Base-by-base conservation (phyloP, 2,797 vertebrate species). In the Phrynocephalus vlangalii region DNA sequence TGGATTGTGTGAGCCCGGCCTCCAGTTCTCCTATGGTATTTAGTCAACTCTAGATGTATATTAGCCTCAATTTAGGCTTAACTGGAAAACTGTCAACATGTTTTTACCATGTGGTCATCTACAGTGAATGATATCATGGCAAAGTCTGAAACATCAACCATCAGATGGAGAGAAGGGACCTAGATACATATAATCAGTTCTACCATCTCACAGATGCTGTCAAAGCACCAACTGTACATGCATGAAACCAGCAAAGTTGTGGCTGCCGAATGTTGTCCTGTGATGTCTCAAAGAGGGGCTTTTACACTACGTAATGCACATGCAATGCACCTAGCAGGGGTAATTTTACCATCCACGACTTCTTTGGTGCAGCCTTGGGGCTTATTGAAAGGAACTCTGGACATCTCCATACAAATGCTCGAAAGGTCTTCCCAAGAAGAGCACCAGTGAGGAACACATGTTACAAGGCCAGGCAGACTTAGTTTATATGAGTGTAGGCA, bases 391-490 rank as follows among this genome's bases (percentile, higher is more conserved):
- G 38, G 30, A 24, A 44, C n/a, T 24, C 76, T 73, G 68, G 5
- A 11, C 38, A 26, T 79, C 56, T 83, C 33, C 67, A 63, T 52
- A 56, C 50, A 90, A 73, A 20, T 20, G 66, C 48, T 68, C 73
- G 67, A n/a, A 56, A 16, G 60, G 13, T 85, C 52, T 73, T 60
- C 50, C 26, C 85, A 78, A 79, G 48, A 88, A 83, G 9, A 9
- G 52, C 26, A 83, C 50, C 66, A 71, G 66, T 73, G 63, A 0
- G 33, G 7, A 44, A 73, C 33, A 73, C 48, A 87, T 60, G 83
- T 87, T 87, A 79, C 86, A 83, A 71, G 63, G 48, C 48, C 44
- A 73, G 79, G 30, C 66, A 70, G 68, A 81, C 28, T 72, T 33
- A 48, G 79, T 89, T 79, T 52, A 83, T 52, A 83, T 85, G 5